A percentile compares a stretch with the other conserved stretches of the same genome.
Evolutionary conservation across 2,113 vertebrate species (phyloP).

Genomic region (Pelobates fuscus): DNA sequence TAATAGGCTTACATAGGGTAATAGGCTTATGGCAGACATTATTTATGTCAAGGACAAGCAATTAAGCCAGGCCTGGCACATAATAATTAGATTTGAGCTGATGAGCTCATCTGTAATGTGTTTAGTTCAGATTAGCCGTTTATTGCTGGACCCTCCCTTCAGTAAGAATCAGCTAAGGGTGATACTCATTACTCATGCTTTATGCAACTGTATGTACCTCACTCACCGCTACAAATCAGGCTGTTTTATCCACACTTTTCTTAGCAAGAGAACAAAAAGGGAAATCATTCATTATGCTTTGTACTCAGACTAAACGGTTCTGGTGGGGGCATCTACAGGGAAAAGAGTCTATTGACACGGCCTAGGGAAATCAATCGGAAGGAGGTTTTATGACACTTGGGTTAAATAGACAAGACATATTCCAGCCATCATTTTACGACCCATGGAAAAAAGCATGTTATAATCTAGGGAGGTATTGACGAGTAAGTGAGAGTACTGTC

Average conservation of each 20-base stretch:
- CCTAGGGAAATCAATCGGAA: too few relatives aligned
- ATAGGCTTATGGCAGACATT: slow-evolving; percentile 58
- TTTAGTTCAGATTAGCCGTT: slow-evolving; percentile 57
- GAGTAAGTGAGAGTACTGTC: too few relatives aligned
- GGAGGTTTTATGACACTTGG: too few relatives aligned
- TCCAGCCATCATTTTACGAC: too few relatives aligned
- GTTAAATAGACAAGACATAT: too few relatives aligned
- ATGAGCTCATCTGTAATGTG: slow-evolving; percentile 59
- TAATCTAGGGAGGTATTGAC: too few relatives aligned
- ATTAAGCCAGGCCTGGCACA: slow-evolving; percentile 62
- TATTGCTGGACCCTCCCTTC: slow-evolving; percentile 47
- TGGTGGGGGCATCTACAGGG: too few relatives aligned
- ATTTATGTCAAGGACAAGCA: slow-evolving; percentile 65
- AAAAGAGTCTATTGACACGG: too few relatives aligned
- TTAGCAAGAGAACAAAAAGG: not conserved
- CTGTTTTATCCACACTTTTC: slow-evolving; percentile 4
- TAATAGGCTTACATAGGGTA: slow-evolving; percentile 59
- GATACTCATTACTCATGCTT: slow-evolving; percentile 43
- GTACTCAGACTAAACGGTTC: not conserved
- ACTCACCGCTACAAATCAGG: slow-evolving; percentile 1
- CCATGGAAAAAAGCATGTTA: too few relatives aligned
- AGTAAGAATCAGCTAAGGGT: slow-evolving; percentile 38
- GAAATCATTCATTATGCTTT: not conserved
- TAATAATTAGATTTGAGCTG: slow-evolving; percentile 66
- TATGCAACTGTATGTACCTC: slow-evolving; percentile 29